Evolutionary conservation across 23 tunicate species (phyloP), one percentile per base, ranked within the genome.

Genomic region (Pegea sp.): DNA sequence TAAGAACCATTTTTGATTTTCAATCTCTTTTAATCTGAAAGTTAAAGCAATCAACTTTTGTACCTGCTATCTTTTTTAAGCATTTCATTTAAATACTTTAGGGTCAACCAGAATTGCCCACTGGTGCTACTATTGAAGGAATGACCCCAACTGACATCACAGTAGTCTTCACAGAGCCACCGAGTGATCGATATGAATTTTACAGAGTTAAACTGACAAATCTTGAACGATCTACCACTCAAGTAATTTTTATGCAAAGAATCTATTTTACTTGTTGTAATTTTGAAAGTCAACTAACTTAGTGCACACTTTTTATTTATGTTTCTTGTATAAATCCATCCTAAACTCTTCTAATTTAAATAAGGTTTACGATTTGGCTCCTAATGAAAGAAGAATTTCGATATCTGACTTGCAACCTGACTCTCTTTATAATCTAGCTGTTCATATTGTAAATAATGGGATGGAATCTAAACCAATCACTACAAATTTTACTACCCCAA

Each of bases 51-150:
- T 16, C 11, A 38, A 38, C 46, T 38, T 38, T 38, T 8, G 11
- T n/a, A n/a, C n/a, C n/a, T n/a, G n/a, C n/a, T n/a, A n/a, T n/a
- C n/a, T n/a, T 38, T 38, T 38, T 38, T 38, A 38, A 8, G 46
- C 16, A 38, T 8, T 16, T 38, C 16, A 8, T 38, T 16, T 11
- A 8, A 16, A 8, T 38, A 11, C 19, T 13, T 20, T 18, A 67
- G 72, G 60, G 58, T 5, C 52, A 61, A 19, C 75, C 75, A 24
- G 46, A 52, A 2, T 44, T 63, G 11, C 75, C 75, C 11, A 60
- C 75, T 1, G 24, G 60, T 26, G 48, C 57, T 4, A 23, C 21
- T 6, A 16, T 69, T 5, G 0, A 29, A 1, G 42, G 52, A 29
- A 20, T 33, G 0, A 22, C 22, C 26, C 24, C 66, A 16, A 60